Conservation (phyloP, 2,797 vertebrate genomes). For the Craterocephalus amniculus region DNA sequence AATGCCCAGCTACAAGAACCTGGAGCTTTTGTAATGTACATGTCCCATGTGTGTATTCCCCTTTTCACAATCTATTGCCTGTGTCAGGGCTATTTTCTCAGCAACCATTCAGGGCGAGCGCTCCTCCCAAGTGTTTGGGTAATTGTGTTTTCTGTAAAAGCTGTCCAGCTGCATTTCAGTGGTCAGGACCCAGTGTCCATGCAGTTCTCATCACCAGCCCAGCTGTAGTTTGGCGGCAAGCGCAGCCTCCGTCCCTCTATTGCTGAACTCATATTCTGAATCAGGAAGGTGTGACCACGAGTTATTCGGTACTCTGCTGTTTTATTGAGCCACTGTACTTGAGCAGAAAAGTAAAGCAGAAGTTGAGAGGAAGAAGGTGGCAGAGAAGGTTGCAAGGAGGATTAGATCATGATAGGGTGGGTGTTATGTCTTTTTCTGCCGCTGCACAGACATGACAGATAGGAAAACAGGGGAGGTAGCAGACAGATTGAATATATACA, state of each 20-base stretch:
- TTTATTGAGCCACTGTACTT: slow-evolving; percentile 28
- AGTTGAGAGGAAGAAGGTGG: slow-evolving; percentile 10
- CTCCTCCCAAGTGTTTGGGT: slow-evolving; percentile 54
- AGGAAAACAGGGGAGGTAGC: slow-evolving; percentile 27
- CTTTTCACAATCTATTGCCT: slow-evolving; percentile 18
- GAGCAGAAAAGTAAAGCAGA: slow-evolving; percentile 7
- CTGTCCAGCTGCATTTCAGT: slow-evolving; percentile 70
- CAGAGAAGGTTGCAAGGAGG: slow-evolving; percentile 28
- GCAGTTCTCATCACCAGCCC: slow-evolving; percentile 52
- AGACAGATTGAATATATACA: slow-evolving; percentile 51
- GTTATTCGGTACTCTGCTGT: background rate
- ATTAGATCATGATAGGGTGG: slow-evolving; percentile 54
- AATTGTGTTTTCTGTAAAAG: slow-evolving; percentile 74
- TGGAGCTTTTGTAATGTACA: slow-evolving; percentile 26
- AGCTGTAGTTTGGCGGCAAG: slow-evolving; percentile 45
- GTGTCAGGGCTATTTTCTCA: slow-evolving; percentile 41
- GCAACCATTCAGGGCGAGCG: slow-evolving; percentile 31
- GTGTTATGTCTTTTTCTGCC: slow-evolving; percentile 50
- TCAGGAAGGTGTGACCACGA: slow-evolving; percentile 30
- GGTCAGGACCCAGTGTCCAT: slow-evolving; percentile 47
- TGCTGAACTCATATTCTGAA: slow-evolving; percentile 27
- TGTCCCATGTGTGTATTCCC: background rate
- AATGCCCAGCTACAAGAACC: slow-evolving; percentile 2
- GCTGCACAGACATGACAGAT: slow-evolving; percentile 52
- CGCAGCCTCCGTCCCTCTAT: slow-evolving; percentile 18